Base-by-base conservation (phyloP, 2,113 vertebrate genomes). In the Budorcas taxicolor region DNA sequence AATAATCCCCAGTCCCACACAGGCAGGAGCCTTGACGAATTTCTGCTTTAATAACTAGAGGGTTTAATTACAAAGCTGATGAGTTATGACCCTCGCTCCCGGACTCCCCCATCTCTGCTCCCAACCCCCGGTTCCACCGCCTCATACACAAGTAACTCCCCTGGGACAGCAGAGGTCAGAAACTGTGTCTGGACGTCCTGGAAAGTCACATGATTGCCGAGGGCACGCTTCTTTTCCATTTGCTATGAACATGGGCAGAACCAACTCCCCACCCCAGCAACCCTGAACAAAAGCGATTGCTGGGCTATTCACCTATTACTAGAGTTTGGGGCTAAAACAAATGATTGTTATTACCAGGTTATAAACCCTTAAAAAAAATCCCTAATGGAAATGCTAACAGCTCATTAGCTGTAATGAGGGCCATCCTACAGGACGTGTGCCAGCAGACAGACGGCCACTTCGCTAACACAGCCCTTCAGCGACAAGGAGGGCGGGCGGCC, bases 331-430 rank as follows among this genome's bases (percentile, higher is more conserved):
- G 82, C 93, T 83, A 53, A 86, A 93, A 64, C 97, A 91, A 97
- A 91, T 93, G 52, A 97, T 85, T 95, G 94, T 92, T 86, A 94
- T 95, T 74, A 57, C 60, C 94, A 94, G 78, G 60, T 97, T 97
- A 98, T 80, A 96, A 96, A 74, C 82, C 60, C 58, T 92, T 64
- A 15, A 76, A 86, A 94, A 71, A 53, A 91, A 43, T 78, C 16
- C 89, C 94, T 95, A 95, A 96, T 40, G 53, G 95, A 90, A 98
- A 84, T 19, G 43, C 91, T 85, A 97, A 81, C 60, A 85, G 60
- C 33, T 76, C 88, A 62, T 97, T 96, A 84, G 90, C 82, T 80
- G 5, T 97, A 97, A 96, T 6, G 90, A 96, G 57, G 2, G n/a
- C 92, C 90, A 96, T 87, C 14, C 0, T 12, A 17, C 0, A 86